Evolutionary conservation across 1,140 invertebrate species (phyloP).

Genomic region (Brachionus calyciflorus): DNA sequence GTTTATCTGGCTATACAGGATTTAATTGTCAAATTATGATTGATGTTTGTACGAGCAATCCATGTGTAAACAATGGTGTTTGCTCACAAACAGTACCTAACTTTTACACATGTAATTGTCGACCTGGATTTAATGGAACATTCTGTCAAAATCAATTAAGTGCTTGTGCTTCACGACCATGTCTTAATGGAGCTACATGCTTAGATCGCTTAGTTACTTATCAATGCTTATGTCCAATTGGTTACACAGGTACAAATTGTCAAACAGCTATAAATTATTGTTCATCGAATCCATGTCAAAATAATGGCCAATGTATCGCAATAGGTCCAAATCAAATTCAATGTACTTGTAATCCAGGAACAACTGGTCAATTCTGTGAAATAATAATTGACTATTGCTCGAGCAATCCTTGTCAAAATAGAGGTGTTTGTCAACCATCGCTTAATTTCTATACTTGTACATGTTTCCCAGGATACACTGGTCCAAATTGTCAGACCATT

Average conservation of each 20-base stretch:
- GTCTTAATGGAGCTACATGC: slow-evolving; percentile 81
- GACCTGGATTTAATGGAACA: slow-evolving; percentile 52
- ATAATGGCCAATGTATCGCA: neutral
- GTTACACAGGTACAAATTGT: slow-evolving; percentile 63
- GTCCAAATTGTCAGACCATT: neutral
- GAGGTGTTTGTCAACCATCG: slow-evolving; percentile 16
- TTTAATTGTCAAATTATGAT: slow-evolving; percentile 47
- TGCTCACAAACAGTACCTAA: slow-evolving; percentile 28
- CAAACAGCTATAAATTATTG: slow-evolving; percentile 42
- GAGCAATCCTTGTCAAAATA: slow-evolving; percentile 23
- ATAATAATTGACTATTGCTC: neutral
- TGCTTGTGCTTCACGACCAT: slow-evolving; percentile 88
- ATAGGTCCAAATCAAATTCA: neutral
- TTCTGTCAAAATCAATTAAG: slow-evolving; percentile 67
- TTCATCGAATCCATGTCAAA: slow-evolving; percentile 20
- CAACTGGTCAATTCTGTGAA: slow-evolving; percentile 35
- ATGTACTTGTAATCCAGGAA: slow-evolving; percentile 23
- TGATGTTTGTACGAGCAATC: slow-evolving; percentile 14
- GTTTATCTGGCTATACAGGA: slow-evolving; percentile 47
- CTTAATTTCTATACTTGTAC: slow-evolving; percentile 16
- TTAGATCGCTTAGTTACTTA: slow-evolving; percentile 78
- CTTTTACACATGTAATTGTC: slow-evolving; percentile 63
- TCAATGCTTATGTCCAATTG: slow-evolving; percentile 74
- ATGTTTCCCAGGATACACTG: slow-evolving; percentile 1
- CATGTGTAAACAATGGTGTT: slow-evolving; percentile 41